Evolutionary conservation across 2,113 vertebrate genomes (phyloP).

Genomic region (Zootoca vivipara): DNA sequence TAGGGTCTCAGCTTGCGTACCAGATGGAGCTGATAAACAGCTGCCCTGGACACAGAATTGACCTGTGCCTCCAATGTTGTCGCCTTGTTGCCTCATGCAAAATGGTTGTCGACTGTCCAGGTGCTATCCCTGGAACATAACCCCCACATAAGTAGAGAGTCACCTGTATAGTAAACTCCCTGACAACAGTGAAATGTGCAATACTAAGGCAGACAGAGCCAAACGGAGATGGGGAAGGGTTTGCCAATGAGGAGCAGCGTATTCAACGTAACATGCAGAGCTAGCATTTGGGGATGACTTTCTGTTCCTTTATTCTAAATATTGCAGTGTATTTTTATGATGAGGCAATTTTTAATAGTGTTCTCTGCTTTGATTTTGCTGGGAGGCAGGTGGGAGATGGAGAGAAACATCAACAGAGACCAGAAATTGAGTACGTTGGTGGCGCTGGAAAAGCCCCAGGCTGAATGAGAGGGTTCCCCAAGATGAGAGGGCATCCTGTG

Average conservation of each 20-base stretch:
- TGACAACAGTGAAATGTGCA: background rate
- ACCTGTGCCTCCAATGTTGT: too few relatives aligned
- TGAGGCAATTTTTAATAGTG: background rate
- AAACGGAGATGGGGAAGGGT: background rate
- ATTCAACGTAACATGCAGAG: background rate
- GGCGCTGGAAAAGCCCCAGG: conserved; percentile 1
- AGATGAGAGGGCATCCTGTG: background rate
- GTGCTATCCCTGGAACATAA: too few relatives aligned
- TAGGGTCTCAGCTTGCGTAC: too few relatives aligned
- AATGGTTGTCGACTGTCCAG: too few relatives aligned
- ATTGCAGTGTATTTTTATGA: background rate
- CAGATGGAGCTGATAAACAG: too few relatives aligned
- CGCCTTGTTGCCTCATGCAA: too few relatives aligned
- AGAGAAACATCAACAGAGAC: background rate
- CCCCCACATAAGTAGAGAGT: background rate
- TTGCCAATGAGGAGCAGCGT: too few relatives aligned
- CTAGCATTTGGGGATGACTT: too few relatives aligned
- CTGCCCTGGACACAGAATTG: too few relatives aligned
- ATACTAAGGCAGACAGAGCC: background rate
- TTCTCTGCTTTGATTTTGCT: too few relatives aligned
- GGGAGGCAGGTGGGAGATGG: background rate
- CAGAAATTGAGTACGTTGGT: background rate
- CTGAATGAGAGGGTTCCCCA: background rate
- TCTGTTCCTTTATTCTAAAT: background rate
- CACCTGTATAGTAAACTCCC: too few relatives aligned